These are phyloP conservation scores for Nyctibius bracteatus DNA, from an alignment of 2,113 vertebrate genomes.

Conservation along the genomic window DNA sequence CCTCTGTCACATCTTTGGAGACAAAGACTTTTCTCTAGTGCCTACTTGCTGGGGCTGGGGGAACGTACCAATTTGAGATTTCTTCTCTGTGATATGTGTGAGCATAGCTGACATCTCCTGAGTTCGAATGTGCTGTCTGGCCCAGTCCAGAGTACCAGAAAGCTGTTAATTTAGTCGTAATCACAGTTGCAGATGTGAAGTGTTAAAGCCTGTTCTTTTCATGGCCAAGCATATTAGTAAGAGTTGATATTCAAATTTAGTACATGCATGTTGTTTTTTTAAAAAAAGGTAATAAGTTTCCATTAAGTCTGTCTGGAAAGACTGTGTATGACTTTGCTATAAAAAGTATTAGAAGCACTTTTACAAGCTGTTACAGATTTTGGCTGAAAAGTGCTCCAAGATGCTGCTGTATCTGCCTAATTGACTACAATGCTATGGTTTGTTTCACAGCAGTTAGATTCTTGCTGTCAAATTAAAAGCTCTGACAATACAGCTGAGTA, in stretches of 20 bases:
- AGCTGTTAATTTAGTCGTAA: not conserved
- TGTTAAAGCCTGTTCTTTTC: not conserved
- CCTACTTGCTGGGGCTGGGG: not conserved
- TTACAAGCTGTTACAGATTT: not conserved
- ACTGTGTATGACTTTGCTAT: not conserved
- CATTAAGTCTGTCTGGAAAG: not conserved
- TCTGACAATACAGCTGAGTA: not conserved
- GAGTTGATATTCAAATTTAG: not conserved
- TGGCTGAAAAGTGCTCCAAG: not conserved
- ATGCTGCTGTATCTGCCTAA: not conserved
- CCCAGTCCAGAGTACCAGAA: not conserved
- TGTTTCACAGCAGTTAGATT: not conserved
- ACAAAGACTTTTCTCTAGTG: not conserved
- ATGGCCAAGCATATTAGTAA: fast-evolving
- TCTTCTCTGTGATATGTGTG: not conserved
- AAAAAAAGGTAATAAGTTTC: not conserved
- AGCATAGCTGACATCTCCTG: not conserved
- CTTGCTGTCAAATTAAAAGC: not conserved
- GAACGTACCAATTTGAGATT: not conserved
- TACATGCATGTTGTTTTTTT: not conserved
- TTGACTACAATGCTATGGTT: not conserved
- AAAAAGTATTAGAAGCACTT: not conserved
- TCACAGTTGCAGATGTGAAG: not conserved
- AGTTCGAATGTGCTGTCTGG: not conserved
- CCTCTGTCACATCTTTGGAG: not conserved